Evolutionary conservation across 2,888 invertebrate genomes (phyloP).

Genomic region (Campoletis raptor): DNA sequence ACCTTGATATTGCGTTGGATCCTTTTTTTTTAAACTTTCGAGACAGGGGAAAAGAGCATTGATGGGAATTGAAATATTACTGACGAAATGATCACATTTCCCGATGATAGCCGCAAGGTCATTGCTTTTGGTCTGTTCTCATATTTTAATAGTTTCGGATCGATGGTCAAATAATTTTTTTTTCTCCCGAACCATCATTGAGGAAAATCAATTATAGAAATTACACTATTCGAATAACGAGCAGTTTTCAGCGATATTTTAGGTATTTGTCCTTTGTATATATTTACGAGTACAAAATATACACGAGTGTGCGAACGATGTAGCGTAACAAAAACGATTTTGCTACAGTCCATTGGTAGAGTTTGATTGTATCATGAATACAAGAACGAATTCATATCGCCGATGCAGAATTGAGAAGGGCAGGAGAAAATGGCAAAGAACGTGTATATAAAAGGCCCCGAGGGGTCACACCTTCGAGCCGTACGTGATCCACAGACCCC

Average conservation of each 20-base stretch:
- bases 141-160: background rate
- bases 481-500: conserved; percentile 71
- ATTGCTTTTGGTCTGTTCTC: background rate
- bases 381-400: conserved; percentile 50
- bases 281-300: background rate
- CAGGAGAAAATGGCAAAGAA: conserved; percentile 61
- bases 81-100: no score
- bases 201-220: background rate
- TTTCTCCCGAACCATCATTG: background rate
- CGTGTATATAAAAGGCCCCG: conserved; percentile 62
- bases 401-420: conserved; percentile 21
- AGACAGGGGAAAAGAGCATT: no score
- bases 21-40: no score
- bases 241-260: background rate
- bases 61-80: no score
- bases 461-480: conserved; percentile 74
- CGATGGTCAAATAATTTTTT: background rate
- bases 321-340: conserved; percentile 21
- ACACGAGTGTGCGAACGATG: background rate
- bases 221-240: background rate
- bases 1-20: background rate
- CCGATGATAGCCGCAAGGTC: background rate
- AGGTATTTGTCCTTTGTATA: no score
- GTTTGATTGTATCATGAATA: conserved; percentile 34
- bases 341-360: conserved; percentile 6